These are phyloP conservation scores for Ceyx melanurus DNA, from an alignment of 2,113 vertebrate genomes.

Conservation along the genomic window DNA sequence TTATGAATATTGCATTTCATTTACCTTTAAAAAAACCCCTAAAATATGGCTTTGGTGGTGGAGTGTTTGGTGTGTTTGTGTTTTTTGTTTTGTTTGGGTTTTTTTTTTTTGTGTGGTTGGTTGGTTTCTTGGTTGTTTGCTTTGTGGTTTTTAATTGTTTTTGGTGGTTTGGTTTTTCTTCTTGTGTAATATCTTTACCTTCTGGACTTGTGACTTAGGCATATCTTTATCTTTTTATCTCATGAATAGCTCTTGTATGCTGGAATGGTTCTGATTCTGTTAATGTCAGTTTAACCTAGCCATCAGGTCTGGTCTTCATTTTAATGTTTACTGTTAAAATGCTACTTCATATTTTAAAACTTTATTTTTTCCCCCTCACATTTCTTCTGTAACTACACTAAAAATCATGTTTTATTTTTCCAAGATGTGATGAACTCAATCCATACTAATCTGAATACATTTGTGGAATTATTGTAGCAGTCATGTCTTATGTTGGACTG, in stretches of 20 bases:
- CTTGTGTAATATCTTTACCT: neutral
- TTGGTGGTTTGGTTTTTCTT: neutral
- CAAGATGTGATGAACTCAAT: too few relatives aligned
- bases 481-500: neutral
- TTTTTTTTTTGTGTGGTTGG: neutral
- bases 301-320: neutral
- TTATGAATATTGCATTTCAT: neutral
- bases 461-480: neutral
- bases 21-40: neutral
- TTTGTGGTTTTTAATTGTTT: too few relatives aligned
- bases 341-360: neutral
- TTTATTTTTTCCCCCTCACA: neutral
- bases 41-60: too few relatives aligned
- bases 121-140: too few relatives aligned
- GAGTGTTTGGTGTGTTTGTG: too few relatives aligned
- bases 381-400: neutral
- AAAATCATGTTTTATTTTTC: neutral
- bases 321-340: neutral
- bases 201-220: neutral
- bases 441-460: neutral
- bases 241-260: neutral
- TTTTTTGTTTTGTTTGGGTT: too few relatives aligned
- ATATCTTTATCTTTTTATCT: neutral
- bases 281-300: neutral
- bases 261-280: neutral